Evolutionary conservation across 2,888 invertebrate genomes (phyloP), one percentile per base, ranked within the genome.

Genomic region (Cryptophagus acutangulus): DNA sequence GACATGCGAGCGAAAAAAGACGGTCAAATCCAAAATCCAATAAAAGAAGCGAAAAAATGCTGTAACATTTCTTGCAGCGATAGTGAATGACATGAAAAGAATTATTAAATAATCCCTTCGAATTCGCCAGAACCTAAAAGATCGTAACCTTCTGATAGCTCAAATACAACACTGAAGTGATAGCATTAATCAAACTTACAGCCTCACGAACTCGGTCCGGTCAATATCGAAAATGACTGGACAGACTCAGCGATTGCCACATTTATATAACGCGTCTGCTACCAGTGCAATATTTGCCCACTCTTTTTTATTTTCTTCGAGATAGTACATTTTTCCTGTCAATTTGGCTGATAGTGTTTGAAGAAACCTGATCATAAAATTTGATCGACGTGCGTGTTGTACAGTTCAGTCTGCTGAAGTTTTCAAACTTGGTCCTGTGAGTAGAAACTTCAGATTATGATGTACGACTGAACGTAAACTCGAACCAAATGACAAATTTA

Each of bases 291-390:
- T n/a, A n/a, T 20, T 20, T 8, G 6, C n/a, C 24, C 6, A 20
- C 24, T 20, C 6, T 20, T 6, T 20, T 20, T 20, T n/a, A 8
- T n/a, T 20, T 20, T 20, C n/a, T 20, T 20, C 6, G n/a, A n/a
- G n/a, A n/a, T n/a, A n/a, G n/a, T n/a, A 49, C 55, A 52, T 53
- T 58, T 58, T 54, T 54, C 52, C 53, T 49, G 55, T 53, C 58
- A 55, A 56, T 56, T 56, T 52, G 43, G 49, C 46, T 48, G 55
- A 58, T 55, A 55, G 46, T 43, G 12, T 33, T 34, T 40, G 36
- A 41, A 37, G 41, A 42, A 42, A 43, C 40, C 34, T 41, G 41
- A 42, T 47, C 44, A 42, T 47, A 47, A 47, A 43, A 47, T 26
- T 31, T 31, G 31, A 31, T 31, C 12, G 31, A 31, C 31, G 16